Base-by-base conservation (phyloP, 1,140 invertebrate genomes). In the Trichoplusia ni region DNA sequence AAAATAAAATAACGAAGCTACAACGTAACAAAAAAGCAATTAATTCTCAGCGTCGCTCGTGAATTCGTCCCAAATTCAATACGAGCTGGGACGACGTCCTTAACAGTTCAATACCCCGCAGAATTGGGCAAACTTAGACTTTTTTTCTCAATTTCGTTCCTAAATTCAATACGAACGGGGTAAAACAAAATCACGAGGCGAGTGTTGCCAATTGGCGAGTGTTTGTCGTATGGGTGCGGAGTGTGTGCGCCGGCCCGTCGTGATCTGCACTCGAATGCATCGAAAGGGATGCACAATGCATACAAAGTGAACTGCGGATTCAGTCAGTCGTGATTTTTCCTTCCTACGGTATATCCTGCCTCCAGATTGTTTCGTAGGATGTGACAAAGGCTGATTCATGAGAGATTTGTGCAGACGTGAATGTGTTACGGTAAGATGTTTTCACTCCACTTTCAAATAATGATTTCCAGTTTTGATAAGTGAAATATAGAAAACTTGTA, bases 291-390 rank as follows among this genome's bases (percentile, higher is more conserved):
- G 80, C 78, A 81, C 78, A 82, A 82, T 82, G 81, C 78, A 86
- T 82, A 86, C 71, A 77, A 78, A 82, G 69, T 75, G 73, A 73
- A 75, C 71, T 75, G 44, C 64, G 67, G 66, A 78, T 73, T 67
- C 73, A 76, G 53, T 73, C 69, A 78, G 62, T 68, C 67, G 73
- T 79, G 81, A 83, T 81, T 84, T 80, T 81, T 82, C 75, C 66
- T 77, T 73, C 67, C 73, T 71, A 13, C 33, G 29, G 62, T 62
- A 65, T 70, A 81, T 75, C 71, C 67, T 67, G 73, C 60, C 47
- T 71, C 29, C 66, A 67, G 66, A 77, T 73, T 69, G 73, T 47
- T 61, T 61, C 49, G 58, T 31, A 31, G 61, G 19, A 71, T 71
- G 75, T 69, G 71, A 75, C 75, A 77, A 69, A 71, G 71, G 71